Evolutionary conservation across 2,113 vertebrate genomes (phyloP).

Genomic region (Urocolius indicus): DNA sequence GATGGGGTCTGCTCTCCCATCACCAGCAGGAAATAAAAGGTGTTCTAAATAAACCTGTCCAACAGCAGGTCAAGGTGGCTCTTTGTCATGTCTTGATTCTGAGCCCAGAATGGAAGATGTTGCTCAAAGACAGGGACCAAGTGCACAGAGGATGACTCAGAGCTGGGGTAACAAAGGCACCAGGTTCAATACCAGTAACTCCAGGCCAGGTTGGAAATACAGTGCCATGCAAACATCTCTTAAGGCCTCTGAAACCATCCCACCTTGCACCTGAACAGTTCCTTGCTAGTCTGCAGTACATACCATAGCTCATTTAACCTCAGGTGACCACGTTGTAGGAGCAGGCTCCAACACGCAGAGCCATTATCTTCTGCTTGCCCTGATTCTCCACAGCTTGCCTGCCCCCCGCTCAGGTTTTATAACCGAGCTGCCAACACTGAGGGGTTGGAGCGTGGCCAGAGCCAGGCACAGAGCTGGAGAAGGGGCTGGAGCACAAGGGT

Average conservation of each 20-base stretch:
- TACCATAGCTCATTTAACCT: neutral
- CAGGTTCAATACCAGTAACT: neutral
- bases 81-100: neutral
- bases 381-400: neutral
- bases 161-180: neutral
- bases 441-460: no score
- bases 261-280: neutral
- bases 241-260: neutral
- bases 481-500: no score
- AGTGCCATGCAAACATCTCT: neutral
- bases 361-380: neutral
- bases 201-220: neutral
- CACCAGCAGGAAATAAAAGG: neutral
- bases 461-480: no score
- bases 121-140: neutral
- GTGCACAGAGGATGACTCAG: neutral
- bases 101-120: neutral
- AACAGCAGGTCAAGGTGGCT: slow-evolving; percentile 59
- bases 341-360: neutral
- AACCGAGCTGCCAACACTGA: neutral
- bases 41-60: slow-evolving; percentile 65
- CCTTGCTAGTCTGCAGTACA: neutral
- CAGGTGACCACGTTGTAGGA: neutral
- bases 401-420: neutral
- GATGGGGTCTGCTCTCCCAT: slow-evolving; percentile 1